These are phyloP conservation scores for Cristatella mucedo DNA, from an alignment of 2,888 invertebrate species.

Conservation along the genomic window DNA sequence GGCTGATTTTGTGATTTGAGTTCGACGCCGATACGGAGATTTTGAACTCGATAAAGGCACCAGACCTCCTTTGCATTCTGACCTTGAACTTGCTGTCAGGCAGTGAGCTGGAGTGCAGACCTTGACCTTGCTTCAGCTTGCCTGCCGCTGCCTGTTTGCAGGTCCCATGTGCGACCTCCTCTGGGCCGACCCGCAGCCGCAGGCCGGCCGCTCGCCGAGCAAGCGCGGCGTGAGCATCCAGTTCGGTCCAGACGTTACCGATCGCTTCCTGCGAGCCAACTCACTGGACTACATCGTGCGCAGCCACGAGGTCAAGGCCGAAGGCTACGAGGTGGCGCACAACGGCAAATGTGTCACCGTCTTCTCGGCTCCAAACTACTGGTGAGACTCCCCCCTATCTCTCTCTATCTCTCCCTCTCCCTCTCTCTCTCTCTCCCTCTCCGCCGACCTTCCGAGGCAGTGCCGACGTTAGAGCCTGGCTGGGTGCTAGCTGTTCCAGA, in stretches of 20 bases:
- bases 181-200: conserved; percentile 94
- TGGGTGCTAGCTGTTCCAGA: too few relatives aligned
- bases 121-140: too few relatives aligned
- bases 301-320: conserved; percentile 91
- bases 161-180: conserved; percentile 90
- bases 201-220: conserved; percentile 70
- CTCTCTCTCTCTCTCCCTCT: too few relatives aligned
- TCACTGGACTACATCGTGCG: conserved; percentile 80
- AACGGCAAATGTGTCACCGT: conserved; percentile 92
- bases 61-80: too few relatives aligned
- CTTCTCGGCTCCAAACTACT: conserved; percentile 98
- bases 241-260: conserved; percentile 93
- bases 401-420: too few relatives aligned
- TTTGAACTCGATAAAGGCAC: too few relatives aligned
- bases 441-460: too few relatives aligned
- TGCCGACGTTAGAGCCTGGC: too few relatives aligned
- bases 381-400: too few relatives aligned
- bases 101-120: too few relatives aligned
- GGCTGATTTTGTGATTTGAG: too few relatives aligned
- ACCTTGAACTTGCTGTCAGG: neutral
- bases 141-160: conserved; percentile 21
- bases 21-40: too few relatives aligned
- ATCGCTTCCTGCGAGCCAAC: conserved; percentile 59
- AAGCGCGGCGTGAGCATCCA: conserved; percentile 96
- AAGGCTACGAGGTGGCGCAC: conserved; percentile 87